Conservation (phyloP, 2,797 vertebrate genomes). For the Pterois miles region DNA sequence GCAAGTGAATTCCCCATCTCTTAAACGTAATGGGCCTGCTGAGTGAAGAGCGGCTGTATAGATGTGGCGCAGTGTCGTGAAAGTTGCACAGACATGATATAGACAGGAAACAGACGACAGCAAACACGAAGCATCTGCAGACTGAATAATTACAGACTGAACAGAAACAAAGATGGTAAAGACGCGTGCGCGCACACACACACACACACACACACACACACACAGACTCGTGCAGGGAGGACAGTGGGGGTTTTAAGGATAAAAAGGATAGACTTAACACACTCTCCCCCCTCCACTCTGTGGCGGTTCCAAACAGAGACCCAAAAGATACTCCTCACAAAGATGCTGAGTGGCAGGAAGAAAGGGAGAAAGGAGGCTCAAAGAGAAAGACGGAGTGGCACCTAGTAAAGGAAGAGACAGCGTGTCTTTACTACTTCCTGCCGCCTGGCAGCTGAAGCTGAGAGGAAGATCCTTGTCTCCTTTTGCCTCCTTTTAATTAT, state of each 20-base stretch:
- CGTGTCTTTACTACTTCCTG: conserved; percentile 80
- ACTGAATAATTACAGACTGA: conserved; percentile 75
- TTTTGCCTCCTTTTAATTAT: conserved; percentile 83
- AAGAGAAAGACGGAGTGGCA: conserved; percentile 72
- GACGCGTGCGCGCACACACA: conserved; percentile 9
- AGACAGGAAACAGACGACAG: conserved; percentile 61
- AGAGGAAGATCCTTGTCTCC: conserved; percentile 77
- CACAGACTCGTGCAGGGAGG: conserved; percentile 29
- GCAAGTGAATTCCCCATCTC: conserved; percentile 29
- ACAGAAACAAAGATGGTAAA: conserved; percentile 58
- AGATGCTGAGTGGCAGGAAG: conserved; percentile 74
- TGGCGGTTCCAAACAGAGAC: conserved; percentile 48
- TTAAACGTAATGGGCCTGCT: conserved; percentile 18
- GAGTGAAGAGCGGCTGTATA: conserved; percentile 27
- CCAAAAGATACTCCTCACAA: conserved; percentile 64
- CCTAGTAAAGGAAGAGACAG: conserved; percentile 80
- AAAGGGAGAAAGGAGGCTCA: conserved; percentile 65
- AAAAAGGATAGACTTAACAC: conserved; percentile 66
- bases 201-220: conserved; percentile 26
- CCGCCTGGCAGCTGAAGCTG: conserved; percentile 73
- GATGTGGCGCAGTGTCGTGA: conserved; percentile 12
- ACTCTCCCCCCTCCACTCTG: conserved; percentile 20
- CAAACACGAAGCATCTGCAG: conserved; percentile 72
- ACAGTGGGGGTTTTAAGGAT: conserved; percentile 55
- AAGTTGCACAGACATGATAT: conserved; percentile 49